Evolutionary conservation across 2,888 invertebrate genomes (phyloP).

Genomic region (Muschampia plurimacula): DNA sequence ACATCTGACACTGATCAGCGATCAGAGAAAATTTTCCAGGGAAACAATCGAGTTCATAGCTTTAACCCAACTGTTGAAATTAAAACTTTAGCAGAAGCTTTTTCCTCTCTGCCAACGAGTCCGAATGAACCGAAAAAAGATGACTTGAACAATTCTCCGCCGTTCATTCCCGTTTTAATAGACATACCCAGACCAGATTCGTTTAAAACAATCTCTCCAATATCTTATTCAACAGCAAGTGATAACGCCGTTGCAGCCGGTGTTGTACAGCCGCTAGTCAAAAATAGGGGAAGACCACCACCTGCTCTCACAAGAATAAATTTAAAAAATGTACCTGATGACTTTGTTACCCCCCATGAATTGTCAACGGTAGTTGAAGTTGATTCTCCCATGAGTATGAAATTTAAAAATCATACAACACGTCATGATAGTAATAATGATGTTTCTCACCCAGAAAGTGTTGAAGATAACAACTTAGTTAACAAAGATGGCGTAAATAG

Average conservation of each 20-base stretch:
- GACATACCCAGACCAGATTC: constrained; percentile 68
- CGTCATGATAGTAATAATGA: constrained; percentile 51
- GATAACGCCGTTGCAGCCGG: constrained; percentile 44
- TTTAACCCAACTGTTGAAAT: constrained; percentile 31
- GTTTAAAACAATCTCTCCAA: constrained; percentile 47
- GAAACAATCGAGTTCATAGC: background rate
- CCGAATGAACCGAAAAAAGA: constrained; percentile 42
- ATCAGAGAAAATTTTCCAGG: constrained; percentile 53
- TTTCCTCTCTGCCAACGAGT: constrained; percentile 32
- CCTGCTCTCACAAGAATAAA: constrained; percentile 71
- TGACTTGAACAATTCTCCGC: constrained; percentile 43
- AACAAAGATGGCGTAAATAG: constrained; percentile 26
- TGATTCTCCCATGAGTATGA: constrained; percentile 87
- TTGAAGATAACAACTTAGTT: constrained; percentile 37
- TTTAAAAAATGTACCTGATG: constrained; percentile 63
- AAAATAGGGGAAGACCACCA: constrained; percentile 68
- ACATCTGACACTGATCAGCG: constrained; percentile 68
- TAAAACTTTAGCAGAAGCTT: constrained; percentile 23
- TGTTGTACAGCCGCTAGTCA: constrained; percentile 44
- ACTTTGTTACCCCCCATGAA: constrained; percentile 83
- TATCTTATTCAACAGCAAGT: constrained; percentile 41
- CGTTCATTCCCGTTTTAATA: constrained; percentile 60
- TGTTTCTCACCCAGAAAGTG: constrained; percentile 40
- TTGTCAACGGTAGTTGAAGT: constrained; percentile 86
- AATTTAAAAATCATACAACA: constrained; percentile 65